Percentiles rank a stretch among this genome's conserved stretches.
Evolutionary conservation across 2,797 vertebrate species (phyloP).

Genomic region (Perodicticus potto): DNA sequence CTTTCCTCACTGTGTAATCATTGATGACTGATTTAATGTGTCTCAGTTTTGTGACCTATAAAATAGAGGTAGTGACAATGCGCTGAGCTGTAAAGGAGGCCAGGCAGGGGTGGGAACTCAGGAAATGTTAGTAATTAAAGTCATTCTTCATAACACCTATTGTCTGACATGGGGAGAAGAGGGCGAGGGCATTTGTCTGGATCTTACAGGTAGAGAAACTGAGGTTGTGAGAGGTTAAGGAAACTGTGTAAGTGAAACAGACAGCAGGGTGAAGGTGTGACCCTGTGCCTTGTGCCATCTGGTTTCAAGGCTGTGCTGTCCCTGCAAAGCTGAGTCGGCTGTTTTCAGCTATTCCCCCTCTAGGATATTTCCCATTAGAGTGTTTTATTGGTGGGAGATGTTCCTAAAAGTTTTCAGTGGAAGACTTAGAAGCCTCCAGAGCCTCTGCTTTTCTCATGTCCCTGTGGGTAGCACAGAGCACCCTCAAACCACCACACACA

Average conservation of each 20-base stretch:
- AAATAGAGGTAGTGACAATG: background rate
- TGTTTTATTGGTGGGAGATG: background rate
- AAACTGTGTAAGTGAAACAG: slow-evolving; percentile 57
- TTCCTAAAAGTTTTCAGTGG: background rate
- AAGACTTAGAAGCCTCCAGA: background rate
- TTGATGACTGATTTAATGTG: slow-evolving; percentile 17
- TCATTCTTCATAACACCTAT: background rate
- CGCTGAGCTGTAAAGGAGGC: background rate
- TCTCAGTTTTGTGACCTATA: background rate
- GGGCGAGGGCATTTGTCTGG: background rate
- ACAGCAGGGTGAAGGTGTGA: background rate
- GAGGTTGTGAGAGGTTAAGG: slow-evolving; percentile 53
- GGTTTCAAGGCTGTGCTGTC: background rate
- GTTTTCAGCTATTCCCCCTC: background rate
- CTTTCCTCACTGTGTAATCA: slow-evolving; percentile 50
- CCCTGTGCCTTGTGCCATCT: background rate
- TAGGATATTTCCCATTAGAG: background rate
- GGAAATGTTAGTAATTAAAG: background rate
- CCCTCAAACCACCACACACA: background rate
- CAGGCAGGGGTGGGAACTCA: background rate
- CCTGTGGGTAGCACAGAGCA: background rate
- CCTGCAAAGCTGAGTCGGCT: background rate
- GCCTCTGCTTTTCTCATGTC: background rate
- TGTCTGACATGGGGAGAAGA: background rate
- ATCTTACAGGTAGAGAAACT: slow-evolving; percentile 24